phyloP scores from a whole-genome alignment of 1,140 invertebrate genomes.

The Heliconius nattereri region DNA sequence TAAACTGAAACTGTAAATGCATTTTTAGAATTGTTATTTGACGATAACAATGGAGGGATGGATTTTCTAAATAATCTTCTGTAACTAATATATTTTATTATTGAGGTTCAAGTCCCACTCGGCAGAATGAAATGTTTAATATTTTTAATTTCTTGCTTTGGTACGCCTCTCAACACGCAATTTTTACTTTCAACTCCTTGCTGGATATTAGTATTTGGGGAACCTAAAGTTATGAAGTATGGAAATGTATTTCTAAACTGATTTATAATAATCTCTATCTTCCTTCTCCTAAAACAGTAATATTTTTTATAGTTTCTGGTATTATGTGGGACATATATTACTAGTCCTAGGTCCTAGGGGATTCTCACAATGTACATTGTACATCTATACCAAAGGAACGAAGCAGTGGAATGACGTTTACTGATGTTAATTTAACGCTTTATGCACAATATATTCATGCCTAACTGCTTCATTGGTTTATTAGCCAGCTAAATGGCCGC shows the following conservation, averaged over 20 bases:
- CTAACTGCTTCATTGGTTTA: not conserved
- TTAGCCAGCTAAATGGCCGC: not conserved
- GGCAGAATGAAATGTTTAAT: too few species aligned
- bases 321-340: not conserved
- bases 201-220: not conserved
- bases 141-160: too few species aligned
- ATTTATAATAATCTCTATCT: too few species aligned
- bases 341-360: not conserved
- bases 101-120: too few species aligned
- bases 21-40: not conserved
- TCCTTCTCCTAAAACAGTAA: too few species aligned
- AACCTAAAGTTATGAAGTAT: not conserved
- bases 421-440: slow-evolving; percentile 13
- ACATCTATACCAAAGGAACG: not conserved
- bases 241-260: not conserved
- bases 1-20: not conserved
- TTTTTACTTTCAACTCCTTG: not conserved
- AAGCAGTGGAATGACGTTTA: slow-evolving; percentile 12
- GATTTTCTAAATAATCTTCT: too few species aligned
- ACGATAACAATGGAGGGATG: too few species aligned
- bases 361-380: not conserved
- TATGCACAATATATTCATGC: slow-evolving; percentile 11
- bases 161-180: too few species aligned
- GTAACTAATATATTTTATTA: too few species aligned
- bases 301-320: too few species aligned